Evolutionary conservation across 2,797 vertebrate genomes (phyloP).

Genomic region (Tolypeutes matacus): DNA sequence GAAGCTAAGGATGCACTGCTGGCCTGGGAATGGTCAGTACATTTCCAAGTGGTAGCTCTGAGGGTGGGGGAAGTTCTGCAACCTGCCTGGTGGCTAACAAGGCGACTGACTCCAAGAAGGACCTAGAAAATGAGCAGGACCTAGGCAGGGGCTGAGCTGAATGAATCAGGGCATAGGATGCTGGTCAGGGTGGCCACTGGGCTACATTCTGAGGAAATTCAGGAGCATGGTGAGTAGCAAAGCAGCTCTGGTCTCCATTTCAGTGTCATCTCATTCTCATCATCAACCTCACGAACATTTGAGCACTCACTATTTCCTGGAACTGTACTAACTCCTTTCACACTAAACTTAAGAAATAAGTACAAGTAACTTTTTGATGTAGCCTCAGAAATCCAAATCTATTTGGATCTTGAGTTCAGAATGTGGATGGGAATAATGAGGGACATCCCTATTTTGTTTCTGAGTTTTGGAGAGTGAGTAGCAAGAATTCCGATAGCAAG

Average conservation of each 20-base stretch:
- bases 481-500: neutral
- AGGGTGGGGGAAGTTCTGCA: too few species aligned
- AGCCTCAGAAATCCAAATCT: neutral
- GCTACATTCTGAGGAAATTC: neutral
- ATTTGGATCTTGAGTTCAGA: neutral
- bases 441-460: accelerated
- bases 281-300: too few species aligned
- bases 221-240: neutral
- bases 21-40: neutral
- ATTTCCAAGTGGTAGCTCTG: neutral
- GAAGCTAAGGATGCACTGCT: neutral
- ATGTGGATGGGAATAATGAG: neutral
- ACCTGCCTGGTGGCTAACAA: neutral
- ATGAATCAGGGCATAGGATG: neutral
- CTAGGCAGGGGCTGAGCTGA: neutral
- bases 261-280: neutral
- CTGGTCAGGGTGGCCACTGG: accelerated
- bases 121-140: neutral
- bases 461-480: neutral
- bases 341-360: neutral
- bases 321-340: neutral
- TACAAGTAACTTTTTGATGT: neutral
- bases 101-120: neutral
- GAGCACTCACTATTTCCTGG: neutral
- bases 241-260: neutral